phyloP scores from a whole-genome alignment of 37 sponge, comb jelly and placozoan genomes.

The Crambe crambe region DNA sequence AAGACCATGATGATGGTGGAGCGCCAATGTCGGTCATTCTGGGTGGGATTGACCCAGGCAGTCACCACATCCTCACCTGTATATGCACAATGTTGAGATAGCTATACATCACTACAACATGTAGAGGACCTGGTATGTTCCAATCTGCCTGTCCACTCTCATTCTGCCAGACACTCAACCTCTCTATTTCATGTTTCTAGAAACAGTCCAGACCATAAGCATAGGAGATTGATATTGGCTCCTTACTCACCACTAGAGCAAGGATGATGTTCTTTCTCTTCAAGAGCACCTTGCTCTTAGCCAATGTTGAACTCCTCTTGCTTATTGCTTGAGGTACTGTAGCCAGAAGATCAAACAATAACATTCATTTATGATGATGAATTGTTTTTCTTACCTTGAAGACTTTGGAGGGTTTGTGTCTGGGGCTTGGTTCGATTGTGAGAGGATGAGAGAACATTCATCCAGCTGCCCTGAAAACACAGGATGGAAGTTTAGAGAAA shows the following conservation, averaged over 20 bases:
- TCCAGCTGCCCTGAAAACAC: slow-evolving; percentile 52
- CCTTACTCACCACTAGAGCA: slow-evolving; percentile 51
- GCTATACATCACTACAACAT: background rate
- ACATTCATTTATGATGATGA: too few relatives aligned
- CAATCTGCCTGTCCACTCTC: slow-evolving; percentile 27
- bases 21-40: slow-evolving; percentile 66
- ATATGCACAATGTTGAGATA: background rate
- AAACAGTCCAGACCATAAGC: background rate
- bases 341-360: too few relatives aligned
- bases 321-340: slow-evolving; percentile 33
- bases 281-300: slow-evolving; percentile 53
- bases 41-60: slow-evolving; percentile 58
- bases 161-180: slow-evolving; percentile 78
- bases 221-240: background rate
- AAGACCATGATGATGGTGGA: slow-evolving; percentile 57
- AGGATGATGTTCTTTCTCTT: slow-evolving; percentile 60
- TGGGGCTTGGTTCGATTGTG: background rate
- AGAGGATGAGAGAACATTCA: slow-evolving; percentile 32
- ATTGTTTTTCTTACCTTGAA: background rate
- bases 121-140: slow-evolving; percentile 47
- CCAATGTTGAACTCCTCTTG: slow-evolving; percentile 12
- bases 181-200: slow-evolving; percentile 69
- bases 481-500: too few relatives aligned
- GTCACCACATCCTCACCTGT: slow-evolving; percentile 62
- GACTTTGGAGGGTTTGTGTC: background rate